phyloP scores from a whole-genome alignment of 1,140 invertebrate species.

The Megalonaias nervosa region DNA sequence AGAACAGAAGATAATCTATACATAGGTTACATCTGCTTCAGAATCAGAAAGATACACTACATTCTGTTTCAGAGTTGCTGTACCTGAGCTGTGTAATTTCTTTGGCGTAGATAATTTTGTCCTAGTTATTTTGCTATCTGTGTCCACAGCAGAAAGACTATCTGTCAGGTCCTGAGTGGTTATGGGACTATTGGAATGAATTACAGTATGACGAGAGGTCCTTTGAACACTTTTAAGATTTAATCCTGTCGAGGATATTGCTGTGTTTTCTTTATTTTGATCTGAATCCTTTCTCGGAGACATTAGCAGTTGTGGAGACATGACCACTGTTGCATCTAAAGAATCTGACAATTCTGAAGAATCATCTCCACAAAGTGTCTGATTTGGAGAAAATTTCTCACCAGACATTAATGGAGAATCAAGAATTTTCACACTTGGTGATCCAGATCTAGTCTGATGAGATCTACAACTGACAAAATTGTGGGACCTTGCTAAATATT shows the following conservation, averaged over 20 bases:
- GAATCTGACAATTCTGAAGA: constrained; percentile 15
- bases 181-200: constrained; percentile 19
- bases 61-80: no score
- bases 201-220: constrained; percentile 17
- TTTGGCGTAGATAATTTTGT: no score
- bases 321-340: constrained; percentile 13
- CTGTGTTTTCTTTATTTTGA: constrained; percentile 20
- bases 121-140: constrained; percentile 16
- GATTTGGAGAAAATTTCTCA: constrained; percentile 23
- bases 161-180: constrained; percentile 2
- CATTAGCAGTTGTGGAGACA: constrained; percentile 11
- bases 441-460: background rate
- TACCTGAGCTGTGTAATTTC: no score
- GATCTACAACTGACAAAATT: constrained; percentile 31
- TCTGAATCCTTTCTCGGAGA: constrained; percentile 22
- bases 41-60: no score
- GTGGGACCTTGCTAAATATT: constrained; percentile 32
- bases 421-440: constrained; percentile 4
- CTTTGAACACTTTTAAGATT: constrained; percentile 11
- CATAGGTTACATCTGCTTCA: no score
- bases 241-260: constrained; percentile 15
- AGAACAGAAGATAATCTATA: no score
- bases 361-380: constrained; percentile 11
- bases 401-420: constrained; percentile 1
- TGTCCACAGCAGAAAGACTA: constrained; percentile 27